phyloP scores from a whole-genome alignment of 1,140 invertebrate genomes.

The Dreissena polymorpha region DNA sequence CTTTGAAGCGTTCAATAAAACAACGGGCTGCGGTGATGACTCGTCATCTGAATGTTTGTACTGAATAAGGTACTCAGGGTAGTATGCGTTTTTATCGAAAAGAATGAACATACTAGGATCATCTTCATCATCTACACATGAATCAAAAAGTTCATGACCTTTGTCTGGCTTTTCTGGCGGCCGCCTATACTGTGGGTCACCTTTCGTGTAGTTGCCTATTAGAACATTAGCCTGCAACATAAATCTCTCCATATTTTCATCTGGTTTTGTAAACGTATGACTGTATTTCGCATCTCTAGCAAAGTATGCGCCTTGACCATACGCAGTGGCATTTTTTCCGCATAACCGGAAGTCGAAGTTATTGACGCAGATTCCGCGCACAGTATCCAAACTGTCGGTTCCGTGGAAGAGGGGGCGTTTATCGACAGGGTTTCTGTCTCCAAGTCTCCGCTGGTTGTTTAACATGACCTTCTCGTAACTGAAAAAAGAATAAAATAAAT shows the following conservation, averaged over 20 bases:
- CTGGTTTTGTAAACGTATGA: constrained; percentile 59
- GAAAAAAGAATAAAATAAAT: no score
- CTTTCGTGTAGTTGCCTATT: constrained; percentile 65
- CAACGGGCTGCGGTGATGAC: no score
- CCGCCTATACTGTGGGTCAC: constrained; percentile 59
- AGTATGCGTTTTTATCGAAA: constrained; percentile 70
- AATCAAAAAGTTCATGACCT: constrained; percentile 68
- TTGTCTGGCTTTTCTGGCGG: constrained; percentile 62
- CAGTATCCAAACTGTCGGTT: constrained; percentile 59
- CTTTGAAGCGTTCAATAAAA: no score
- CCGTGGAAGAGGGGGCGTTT: constrained; percentile 68
- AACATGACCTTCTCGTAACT: constrained; percentile 54
- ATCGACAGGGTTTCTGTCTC: constrained; percentile 26
- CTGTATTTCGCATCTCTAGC: constrained; percentile 67
- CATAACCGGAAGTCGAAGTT: constrained; percentile 69
- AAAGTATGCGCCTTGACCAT: constrained; percentile 75
- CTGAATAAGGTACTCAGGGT: constrained; percentile 74
- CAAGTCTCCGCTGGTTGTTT: constrained; percentile 46
- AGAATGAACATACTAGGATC: constrained; percentile 72
- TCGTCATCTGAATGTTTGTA: constrained; percentile 37
- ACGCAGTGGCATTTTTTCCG: constrained; percentile 65
- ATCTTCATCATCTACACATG: constrained; percentile 67
- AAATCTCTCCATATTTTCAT: constrained; percentile 32
- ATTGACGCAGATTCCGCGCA: constrained; percentile 62
- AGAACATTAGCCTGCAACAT: constrained; percentile 72